phyloP scores from a whole-genome alignment of 1,140 invertebrate species.

The Temnothorax longispinosus region DNA sequence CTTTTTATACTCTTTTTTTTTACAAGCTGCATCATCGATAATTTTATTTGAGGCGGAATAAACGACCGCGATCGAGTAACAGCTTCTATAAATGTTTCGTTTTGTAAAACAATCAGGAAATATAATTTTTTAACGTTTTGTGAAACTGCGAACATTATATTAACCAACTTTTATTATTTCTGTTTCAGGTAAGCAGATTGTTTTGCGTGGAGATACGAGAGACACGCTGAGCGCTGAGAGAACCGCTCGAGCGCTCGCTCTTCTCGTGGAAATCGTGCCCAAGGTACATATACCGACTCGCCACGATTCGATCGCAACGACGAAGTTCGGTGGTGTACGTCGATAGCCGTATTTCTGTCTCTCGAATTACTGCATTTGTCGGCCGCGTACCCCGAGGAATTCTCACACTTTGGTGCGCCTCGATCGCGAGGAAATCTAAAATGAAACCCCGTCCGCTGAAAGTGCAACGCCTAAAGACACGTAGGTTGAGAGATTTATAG shows the following conservation, averaged over 20 bases:
- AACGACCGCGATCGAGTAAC: not conserved
- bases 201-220: not conserved
- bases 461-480: constrained; percentile 62
- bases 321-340: constrained; percentile 10
- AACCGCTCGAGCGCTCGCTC: constrained; percentile 5
- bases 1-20: not conserved
- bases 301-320: constrained; percentile 23
- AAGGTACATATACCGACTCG: constrained; percentile 54
- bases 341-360: constrained; percentile 28
- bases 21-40: not conserved
- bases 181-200: constrained; percentile 80
- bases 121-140: not conserved
- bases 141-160: not conserved
- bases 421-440: constrained; percentile 61
- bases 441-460: constrained; percentile 55
- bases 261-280: constrained; percentile 16
- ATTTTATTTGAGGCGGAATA: not conserved
- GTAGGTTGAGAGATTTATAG: constrained; percentile 78
- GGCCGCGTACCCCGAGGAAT: constrained; percentile 74
- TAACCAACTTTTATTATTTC: constrained; percentile 46
- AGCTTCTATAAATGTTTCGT: not conserved
- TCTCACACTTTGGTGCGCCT: constrained; percentile 78
- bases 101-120: not conserved
- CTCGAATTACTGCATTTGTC: constrained; percentile 15
- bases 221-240: not conserved